Evolutionary conservation across 2,888 invertebrate genomes (phyloP), one percentile per base, ranked within the genome.

Genomic region (Mythimna albipuncta): DNA sequence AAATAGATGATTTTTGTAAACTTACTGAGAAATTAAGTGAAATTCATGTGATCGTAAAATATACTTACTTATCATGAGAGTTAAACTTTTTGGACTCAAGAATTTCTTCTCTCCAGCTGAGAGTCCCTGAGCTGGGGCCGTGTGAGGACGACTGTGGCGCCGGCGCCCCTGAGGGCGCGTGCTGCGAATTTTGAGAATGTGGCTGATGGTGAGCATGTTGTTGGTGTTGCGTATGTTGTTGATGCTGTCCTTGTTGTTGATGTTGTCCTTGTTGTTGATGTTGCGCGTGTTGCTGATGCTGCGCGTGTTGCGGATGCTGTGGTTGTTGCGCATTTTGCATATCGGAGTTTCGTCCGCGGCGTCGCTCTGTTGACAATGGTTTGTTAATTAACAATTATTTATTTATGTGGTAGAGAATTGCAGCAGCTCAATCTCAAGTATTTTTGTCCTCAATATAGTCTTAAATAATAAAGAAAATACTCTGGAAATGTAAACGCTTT

Each of bases 91-190:
- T 96, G 1, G 95, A 94, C 81, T 95, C 96, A 2, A 95, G 84
- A 78, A 96, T 96, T 85, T 96, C 96, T 58, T 96, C 96, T 21
- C 96, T 91, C 96, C 96, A 96, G 86, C 94, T 96, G 59, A 93
- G 89, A 9, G 93, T 89, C 1, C 93, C 89, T 4, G 91, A 89
- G 32, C 88, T 73, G 58, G 88, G 83, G 5, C 81, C 72, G 26
- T 83, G 80, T 13, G 74, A 67, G 62, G 71, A 54, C 5, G 64
- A 50, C 10, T 63, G 68, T 9, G 73, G 47, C 10, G 69, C 62
- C 6, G 79, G 67, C 38, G 69, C 50, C 5, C 70, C 26, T 6
- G 77, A 35, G 7, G 73, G 63, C 13, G 70, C 67, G 55, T 83
- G 76, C 21, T 72, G 83, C 10, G 72, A 44, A 58, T 67, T 63